Percentiles rank a stretch among this genome's conserved stretches.
Conservation (phyloP, 2,797 vertebrate species). For the Diplodus puntazzo region DNA sequence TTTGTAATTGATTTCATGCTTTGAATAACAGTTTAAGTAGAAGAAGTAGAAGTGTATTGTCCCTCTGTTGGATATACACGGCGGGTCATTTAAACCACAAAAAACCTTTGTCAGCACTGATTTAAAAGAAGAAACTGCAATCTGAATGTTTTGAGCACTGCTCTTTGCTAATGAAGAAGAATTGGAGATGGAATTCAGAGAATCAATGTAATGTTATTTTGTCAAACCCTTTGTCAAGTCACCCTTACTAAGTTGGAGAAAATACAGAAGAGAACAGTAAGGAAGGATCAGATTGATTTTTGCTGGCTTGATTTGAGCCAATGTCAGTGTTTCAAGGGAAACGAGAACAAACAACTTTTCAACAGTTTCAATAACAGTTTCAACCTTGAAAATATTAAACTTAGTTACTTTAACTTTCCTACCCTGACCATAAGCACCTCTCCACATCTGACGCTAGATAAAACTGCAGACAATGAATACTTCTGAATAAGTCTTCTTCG, state of each 20-base stretch:
- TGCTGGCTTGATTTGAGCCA: not conserved
- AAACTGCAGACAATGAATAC: slow-evolving; percentile 38
- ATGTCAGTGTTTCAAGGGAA: not conserved
- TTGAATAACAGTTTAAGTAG: too few relatives aligned
- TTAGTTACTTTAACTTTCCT: not conserved
- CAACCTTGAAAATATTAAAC: not conserved
- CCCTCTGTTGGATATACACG: too few relatives aligned
- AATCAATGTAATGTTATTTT: too few relatives aligned
- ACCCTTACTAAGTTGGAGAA: not conserved
- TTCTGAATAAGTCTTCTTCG: slow-evolving; percentile 9
- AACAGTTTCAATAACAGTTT: not conserved
- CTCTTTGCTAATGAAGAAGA: too few relatives aligned
- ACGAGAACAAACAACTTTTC: not conserved
- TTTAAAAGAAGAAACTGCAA: too few relatives aligned
- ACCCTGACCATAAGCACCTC: slow-evolving; percentile 4
- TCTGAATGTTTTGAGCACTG: too few relatives aligned
- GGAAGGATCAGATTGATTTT: not conserved
- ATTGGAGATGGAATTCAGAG: too few relatives aligned
- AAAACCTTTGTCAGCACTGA: too few relatives aligned
- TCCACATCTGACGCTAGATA: not conserved
- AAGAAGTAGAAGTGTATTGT: too few relatives aligned
- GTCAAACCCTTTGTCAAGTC: too few relatives aligned
- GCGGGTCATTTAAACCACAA: too few relatives aligned
- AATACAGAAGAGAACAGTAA: not conserved
- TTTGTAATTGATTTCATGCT: too few relatives aligned